A percentile compares a stretch with the other conserved stretches of the same genome.
phyloP scores from a whole-genome alignment of 2,888 invertebrate species.

The Ditula angustiorana region DNA sequence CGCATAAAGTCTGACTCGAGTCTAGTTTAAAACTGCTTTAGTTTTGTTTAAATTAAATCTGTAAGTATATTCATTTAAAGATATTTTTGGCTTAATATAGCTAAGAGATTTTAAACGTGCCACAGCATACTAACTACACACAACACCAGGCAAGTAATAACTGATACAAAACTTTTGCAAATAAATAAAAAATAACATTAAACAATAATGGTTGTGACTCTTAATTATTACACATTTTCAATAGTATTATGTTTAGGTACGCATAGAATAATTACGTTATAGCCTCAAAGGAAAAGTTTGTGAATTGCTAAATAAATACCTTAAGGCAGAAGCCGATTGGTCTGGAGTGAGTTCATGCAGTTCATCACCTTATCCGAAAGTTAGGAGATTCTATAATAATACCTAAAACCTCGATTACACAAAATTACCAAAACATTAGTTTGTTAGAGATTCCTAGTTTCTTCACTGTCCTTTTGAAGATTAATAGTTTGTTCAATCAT shows the following conservation, averaged over 20 bases:
- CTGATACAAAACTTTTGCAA: not conserved
- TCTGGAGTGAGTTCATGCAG: conserved; percentile 22
- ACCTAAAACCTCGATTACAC: conserved; percentile 12
- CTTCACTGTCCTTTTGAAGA: not conserved
- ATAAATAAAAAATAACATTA: not conserved
- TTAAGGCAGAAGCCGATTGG: not conserved
- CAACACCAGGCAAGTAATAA: not conserved
- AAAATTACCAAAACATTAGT: conserved; percentile 2
- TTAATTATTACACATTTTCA: not conserved
- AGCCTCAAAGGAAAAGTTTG: conserved; percentile 9
- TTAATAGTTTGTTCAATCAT: not conserved
- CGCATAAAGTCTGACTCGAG: not conserved
- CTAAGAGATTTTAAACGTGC: not conserved
- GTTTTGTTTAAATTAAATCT: too few species aligned
- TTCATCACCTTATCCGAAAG: not conserved
- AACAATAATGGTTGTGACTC: not conserved
- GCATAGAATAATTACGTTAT: not conserved
- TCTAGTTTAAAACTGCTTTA: not conserved
- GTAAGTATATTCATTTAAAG: conserved; percentile 1
- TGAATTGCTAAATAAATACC: conserved; percentile 4
- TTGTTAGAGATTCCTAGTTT: conserved; percentile 1
- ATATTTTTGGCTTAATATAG: not conserved
- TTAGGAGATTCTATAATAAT: conserved; percentile 11
- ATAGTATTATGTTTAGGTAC: too few species aligned
- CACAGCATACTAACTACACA: not conserved